A percentile compares a stretch with the other conserved stretches of the same genome.
Conservation (phyloP, 1,140 invertebrate species). For the Drosophila tristis region DNA sequence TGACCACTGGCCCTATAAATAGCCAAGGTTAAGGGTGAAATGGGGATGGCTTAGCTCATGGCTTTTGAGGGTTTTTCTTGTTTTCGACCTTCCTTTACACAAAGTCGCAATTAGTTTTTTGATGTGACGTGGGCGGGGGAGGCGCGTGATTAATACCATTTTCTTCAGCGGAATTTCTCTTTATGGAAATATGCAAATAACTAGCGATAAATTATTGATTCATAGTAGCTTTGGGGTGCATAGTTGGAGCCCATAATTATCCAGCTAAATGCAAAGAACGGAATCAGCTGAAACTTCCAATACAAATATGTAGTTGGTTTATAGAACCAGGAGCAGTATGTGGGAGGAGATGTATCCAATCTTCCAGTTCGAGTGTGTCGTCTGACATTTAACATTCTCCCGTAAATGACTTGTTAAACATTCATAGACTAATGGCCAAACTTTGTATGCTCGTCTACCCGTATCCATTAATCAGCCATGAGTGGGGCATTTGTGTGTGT, state of each 20-base stretch:
- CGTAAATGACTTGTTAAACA: slow-evolving; percentile 63
- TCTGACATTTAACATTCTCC: slow-evolving; percentile 67
- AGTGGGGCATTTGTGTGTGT: slow-evolving; percentile 10
- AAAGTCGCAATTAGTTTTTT: slow-evolving; percentile 30
- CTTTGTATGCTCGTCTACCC: slow-evolving; percentile 15
- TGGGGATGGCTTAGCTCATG: slow-evolving; percentile 5
- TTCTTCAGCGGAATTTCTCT: slow-evolving; percentile 43
- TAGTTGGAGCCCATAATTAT: slow-evolving; percentile 14
- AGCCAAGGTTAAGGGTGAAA: slow-evolving; percentile 63
- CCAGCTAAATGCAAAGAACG: not conserved
- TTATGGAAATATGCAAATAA: slow-evolving; percentile 42
- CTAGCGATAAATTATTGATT: slow-evolving; percentile 43
- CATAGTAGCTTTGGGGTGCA: slow-evolving; percentile 8
- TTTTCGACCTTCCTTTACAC: slow-evolving; percentile 12
- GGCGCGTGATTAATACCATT: slow-evolving; percentile 54
- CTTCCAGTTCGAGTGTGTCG: slow-evolving; percentile 24
- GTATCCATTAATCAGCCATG: slow-evolving; percentile 56
- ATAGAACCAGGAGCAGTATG: slow-evolving; percentile 42
- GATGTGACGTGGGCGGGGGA: not conserved
- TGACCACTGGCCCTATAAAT: slow-evolving; percentile 35
- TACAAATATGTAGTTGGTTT: slow-evolving; percentile 29
- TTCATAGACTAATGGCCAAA: slow-evolving; percentile 54
- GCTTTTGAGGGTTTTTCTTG: slow-evolving; percentile 22
- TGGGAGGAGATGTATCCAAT: slow-evolving; percentile 17
- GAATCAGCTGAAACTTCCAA: slow-evolving; percentile 18